Percentiles rank a stretch among this genome's conserved stretches.
These are phyloP conservation scores for Tenthredo amoena DNA, from an alignment of 2,888 invertebrate species.

Conservation along the genomic window DNA sequence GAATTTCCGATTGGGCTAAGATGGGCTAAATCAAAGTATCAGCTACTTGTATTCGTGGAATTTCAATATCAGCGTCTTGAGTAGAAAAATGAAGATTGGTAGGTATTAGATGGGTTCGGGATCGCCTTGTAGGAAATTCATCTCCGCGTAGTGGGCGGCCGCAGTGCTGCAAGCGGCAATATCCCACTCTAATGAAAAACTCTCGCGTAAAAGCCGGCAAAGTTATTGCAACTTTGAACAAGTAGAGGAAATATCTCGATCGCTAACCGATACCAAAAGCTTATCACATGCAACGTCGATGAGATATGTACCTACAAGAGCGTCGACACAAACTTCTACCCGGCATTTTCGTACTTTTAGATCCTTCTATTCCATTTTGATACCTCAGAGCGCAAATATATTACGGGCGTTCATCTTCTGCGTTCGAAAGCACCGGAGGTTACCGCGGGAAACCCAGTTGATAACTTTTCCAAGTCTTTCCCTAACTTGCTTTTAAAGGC, in stretches of 20 bases:
- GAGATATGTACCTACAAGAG: not conserved
- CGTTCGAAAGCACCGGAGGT: conserved; percentile 16
- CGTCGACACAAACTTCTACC: conserved; percentile 22
- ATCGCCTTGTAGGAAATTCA: conserved; percentile 34
- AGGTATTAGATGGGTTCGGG: conserved; percentile 34
- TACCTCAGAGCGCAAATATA: conserved; percentile 17
- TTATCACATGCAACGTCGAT: conserved; percentile 24
- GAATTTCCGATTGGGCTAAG: conserved; percentile 35
- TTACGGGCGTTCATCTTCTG: not conserved
- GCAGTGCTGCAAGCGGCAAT: conserved; percentile 45
- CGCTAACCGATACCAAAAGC: conserved; percentile 17
- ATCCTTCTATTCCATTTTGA: not conserved
- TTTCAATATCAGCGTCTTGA: conserved; percentile 44
- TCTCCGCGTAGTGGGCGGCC: conserved; percentile 25
- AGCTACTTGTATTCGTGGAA: conserved; percentile 32
- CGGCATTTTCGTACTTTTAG: not conserved
- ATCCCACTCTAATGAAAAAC: conserved; percentile 50
- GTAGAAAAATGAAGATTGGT: conserved; percentile 38
- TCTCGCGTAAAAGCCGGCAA: conserved; percentile 26
- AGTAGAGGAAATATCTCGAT: conserved; percentile 27
- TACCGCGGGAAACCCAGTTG: conserved; percentile 19
- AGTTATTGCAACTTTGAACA: conserved; percentile 47
- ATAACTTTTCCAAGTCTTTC: conserved; percentile 25
- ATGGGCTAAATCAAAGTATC: conserved; percentile 7
- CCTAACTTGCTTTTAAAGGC: conserved; percentile 11